Evolutionary conservation across 2,888 invertebrate species (phyloP).

Genomic region (Caenorhabditis sp.): DNA sequence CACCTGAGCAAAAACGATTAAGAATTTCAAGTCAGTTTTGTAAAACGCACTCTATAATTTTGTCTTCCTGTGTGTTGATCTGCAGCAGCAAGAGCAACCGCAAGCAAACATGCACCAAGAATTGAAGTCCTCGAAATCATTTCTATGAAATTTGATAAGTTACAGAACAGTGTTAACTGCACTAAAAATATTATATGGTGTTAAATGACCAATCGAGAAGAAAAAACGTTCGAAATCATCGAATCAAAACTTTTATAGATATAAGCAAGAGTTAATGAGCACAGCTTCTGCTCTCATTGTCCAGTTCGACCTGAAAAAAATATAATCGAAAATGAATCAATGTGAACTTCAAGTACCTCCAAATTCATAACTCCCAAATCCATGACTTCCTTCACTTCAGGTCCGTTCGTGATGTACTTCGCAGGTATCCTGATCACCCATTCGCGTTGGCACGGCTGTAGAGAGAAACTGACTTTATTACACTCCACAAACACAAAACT

Average conservation of each 20-base stretch:
- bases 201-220: not conserved
- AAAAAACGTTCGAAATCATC: not conserved
- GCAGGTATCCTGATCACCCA: conserved; percentile 82
- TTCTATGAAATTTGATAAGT: not conserved
- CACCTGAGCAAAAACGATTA: conserved; percentile 63
- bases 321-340: not conserved
- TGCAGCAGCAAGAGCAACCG: conserved; percentile 12
- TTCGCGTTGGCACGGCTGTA: conserved; percentile 81
- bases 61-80: conserved; percentile 74
- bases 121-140: conserved; percentile 35
- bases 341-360: conserved; percentile 68
- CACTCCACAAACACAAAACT: not conserved
- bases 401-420: conserved; percentile 80
- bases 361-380: conserved; percentile 78
- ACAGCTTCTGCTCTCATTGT: conserved; percentile 78
- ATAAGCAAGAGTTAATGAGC: conserved; percentile 53
- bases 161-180: not conserved
- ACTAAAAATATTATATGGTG: not conserved
- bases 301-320: conserved; percentile 75
- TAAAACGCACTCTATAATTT: conserved; percentile 73
- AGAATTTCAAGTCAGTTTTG: not conserved
- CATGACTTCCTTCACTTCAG: conserved; percentile 66
- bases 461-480: not conserved
- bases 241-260: not conserved
- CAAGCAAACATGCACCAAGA: conserved; percentile 11